phyloP scores from a whole-genome alignment of 2,113 vertebrate species.

The Neodontobutis hainanensis region DNA sequence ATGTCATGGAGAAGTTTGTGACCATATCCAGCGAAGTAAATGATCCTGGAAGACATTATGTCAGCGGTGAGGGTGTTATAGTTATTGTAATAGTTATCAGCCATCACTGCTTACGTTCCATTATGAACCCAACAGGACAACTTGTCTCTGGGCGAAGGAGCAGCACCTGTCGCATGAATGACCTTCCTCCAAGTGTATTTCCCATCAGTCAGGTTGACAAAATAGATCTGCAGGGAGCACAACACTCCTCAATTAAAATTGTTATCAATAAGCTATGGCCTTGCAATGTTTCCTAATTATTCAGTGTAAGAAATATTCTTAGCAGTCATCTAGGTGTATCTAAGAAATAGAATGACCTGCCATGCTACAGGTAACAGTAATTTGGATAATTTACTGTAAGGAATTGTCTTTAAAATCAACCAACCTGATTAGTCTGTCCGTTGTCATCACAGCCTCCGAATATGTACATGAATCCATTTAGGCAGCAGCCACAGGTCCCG shows the following conservation, averaged over 20 bases:
- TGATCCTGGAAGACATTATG: slow-evolving; percentile 77
- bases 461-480: slow-evolving; percentile 87
- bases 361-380: too few species aligned
- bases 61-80: not conserved
- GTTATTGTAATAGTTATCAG: not conserved
- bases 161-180: slow-evolving; percentile 76
- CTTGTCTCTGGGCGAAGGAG: slow-evolving; percentile 94
- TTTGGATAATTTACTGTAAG: too few species aligned
- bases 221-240: slow-evolving; percentile 83
- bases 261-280: not conserved
- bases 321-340: too few species aligned
- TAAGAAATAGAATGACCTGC: too few species aligned
- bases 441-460: slow-evolving; percentile 95
- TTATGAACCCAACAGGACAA: slow-evolving; percentile 94
- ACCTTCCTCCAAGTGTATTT: slow-evolving; percentile 88
- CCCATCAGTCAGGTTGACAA: slow-evolving; percentile 85
- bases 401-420: not conserved
- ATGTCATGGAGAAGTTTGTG: slow-evolving; percentile 86
- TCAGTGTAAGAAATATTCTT: not conserved
- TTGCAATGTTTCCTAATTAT: not conserved
- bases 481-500: slow-evolving; percentile 87
- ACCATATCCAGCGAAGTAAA: slow-evolving; percentile 96
- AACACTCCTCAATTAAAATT: slow-evolving; percentile 40
- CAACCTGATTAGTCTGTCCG: slow-evolving; percentile 93
- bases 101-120: slow-evolving; percentile 76